Conservation (phyloP, 53 echinoderm and acorn worm genomes). For the Arbacia lixula region DNA sequence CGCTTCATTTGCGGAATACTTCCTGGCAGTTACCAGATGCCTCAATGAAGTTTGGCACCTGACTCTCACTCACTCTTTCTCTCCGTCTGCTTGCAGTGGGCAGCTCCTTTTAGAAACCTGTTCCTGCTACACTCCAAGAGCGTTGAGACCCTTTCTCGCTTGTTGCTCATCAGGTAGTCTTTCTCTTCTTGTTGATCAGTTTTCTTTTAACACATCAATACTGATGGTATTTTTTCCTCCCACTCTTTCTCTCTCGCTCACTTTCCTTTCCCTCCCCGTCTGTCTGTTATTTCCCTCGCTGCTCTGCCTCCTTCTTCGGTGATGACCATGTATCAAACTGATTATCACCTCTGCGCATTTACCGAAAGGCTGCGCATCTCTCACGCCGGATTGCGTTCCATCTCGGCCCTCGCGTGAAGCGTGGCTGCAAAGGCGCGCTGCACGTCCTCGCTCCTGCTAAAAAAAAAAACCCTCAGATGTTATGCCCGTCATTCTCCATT, state of each 20-base stretch:
- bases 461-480: too few relatives aligned
- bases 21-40: slow-evolving; percentile 21
- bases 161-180: too few relatives aligned
- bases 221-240: not conserved
- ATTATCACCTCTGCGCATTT: slow-evolving; percentile 31
- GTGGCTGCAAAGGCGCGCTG: not conserved
- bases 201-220: too few relatives aligned
- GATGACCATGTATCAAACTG: slow-evolving; percentile 15
- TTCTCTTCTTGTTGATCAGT: too few relatives aligned
- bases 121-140: not conserved
- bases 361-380: slow-evolving; percentile 4
- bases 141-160: not conserved
- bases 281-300: not conserved
- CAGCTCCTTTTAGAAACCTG: not conserved
- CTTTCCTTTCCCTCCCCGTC: not conserved
- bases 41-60: slow-evolving; percentile 23
- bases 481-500: slow-evolving; percentile 13
- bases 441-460: slow-evolving; percentile 3
- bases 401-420: slow-evolving; percentile 11
- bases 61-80: not conserved
- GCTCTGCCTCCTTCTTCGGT: slow-evolving; percentile 19
- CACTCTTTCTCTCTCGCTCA: not conserved
- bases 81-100: not conserved
- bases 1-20: slow-evolving; percentile 37
- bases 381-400: slow-evolving; percentile 24